These are phyloP conservation scores for Vireo altiloquus DNA, from an alignment of 2,113 vertebrate species.

Conservation along the genomic window DNA sequence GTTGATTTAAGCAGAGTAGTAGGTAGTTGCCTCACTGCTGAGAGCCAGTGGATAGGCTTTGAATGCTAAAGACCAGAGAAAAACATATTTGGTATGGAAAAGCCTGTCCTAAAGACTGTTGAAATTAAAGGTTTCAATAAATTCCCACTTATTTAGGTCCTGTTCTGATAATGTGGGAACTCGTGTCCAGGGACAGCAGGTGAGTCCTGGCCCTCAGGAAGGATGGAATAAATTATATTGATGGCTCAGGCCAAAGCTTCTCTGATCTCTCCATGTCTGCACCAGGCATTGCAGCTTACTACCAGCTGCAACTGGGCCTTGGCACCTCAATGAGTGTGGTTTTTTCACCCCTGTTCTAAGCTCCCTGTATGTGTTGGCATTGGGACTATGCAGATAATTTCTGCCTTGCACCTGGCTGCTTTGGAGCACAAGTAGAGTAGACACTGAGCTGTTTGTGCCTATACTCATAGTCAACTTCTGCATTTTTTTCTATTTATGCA, in stretches of 20 bases:
- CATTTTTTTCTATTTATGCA: neutral
- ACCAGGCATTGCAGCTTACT: neutral
- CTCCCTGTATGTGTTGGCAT: accelerated
- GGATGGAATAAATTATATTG: neutral
- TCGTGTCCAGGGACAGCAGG: neutral
- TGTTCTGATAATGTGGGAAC: neutral
- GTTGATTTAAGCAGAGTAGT: neutral
- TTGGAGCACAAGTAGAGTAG: neutral
- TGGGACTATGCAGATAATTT: neutral
- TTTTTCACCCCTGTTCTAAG: neutral
- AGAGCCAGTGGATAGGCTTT: neutral
- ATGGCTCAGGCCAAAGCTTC: neutral
- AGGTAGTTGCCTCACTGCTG: neutral
- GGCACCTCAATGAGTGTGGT: no score
- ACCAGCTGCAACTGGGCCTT: neutral
- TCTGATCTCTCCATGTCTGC: neutral
- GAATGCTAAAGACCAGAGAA: neutral
- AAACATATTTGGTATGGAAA: neutral
- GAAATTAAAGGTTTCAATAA: neutral
- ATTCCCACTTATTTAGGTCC: neutral
- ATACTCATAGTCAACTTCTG: neutral
- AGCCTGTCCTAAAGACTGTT: neutral
- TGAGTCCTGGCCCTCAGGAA: neutral
- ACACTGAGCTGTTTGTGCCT: neutral
- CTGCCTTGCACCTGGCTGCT: neutral